Evolutionary conservation across 2,888 invertebrate genomes (phyloP).

Genomic region (Dilophus febrilis): DNA sequence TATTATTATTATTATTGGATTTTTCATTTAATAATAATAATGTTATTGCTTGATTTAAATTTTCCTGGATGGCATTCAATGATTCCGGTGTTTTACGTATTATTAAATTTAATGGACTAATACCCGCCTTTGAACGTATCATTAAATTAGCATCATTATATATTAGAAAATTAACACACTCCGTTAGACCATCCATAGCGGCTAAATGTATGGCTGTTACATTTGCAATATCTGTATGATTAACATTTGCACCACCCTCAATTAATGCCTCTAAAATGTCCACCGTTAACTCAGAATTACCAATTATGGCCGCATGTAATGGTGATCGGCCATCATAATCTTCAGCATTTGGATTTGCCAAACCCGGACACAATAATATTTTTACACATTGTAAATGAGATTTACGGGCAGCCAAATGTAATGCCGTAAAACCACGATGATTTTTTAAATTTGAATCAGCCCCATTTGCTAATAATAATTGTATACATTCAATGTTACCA

Average conservation of each 20-base stretch:
- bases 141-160: constrained; percentile 80
- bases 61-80: constrained; percentile 63
- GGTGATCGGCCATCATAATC: constrained; percentile 70
- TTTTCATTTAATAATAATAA: constrained; percentile 60
- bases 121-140: constrained; percentile 70
- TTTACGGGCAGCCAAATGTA: constrained; percentile 69
- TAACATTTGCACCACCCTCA: constrained; percentile 65
- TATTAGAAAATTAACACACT: constrained; percentile 69
- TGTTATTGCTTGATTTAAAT: constrained; percentile 64
- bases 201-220: constrained; percentile 75
- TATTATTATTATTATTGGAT: no score
- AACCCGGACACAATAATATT: constrained; percentile 51
- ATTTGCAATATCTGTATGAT: constrained; percentile 69
- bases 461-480: constrained; percentile 50
- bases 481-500: constrained; percentile 66
- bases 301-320: constrained; percentile 58
- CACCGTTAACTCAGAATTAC: constrained; percentile 62
- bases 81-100: constrained; percentile 75
- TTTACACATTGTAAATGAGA: constrained; percentile 70
- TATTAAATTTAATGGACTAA: constrained; percentile 70
- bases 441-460: constrained; percentile 61
- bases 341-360: constrained; percentile 59
- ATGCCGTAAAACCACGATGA: constrained; percentile 64
- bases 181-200: constrained; percentile 66
- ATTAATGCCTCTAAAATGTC: constrained; percentile 65